Evolutionary conservation across 2,888 invertebrate species (phyloP), one percentile per base, ranked within the genome.

Genomic region (Diaphora mendica): DNA sequence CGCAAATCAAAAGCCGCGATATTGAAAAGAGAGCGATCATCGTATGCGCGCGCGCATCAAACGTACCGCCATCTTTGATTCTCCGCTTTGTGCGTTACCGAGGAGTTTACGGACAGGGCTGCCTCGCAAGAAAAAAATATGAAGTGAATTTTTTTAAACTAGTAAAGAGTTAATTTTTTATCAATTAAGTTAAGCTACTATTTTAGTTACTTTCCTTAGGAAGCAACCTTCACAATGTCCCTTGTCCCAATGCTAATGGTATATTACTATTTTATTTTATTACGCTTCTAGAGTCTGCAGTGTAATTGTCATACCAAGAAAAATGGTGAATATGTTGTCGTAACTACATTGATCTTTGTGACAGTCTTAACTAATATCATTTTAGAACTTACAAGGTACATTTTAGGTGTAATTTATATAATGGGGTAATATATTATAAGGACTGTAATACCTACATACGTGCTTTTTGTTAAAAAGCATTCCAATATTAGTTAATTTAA

Each of bases 41-140:
- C 70, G 68, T 64, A 20, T 55, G 73, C 78, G 81, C 75, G 78
- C 80, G 81, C 79, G 84, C 82, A 74, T 90, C 90, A 91, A 89
- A 89, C 76, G 77, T 23, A 78, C 90, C 90, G 91, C 88, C 84
- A 81, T 78, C 83, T 92, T 92, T 93, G 91, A 89, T 74, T 75
- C 69, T 77, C 90, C 90, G 91, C 89, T 84, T 88, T 88, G 91
- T 91, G 89, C 89, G 91, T 92, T 93, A 92, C 93, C 89, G 91
- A 90, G 89, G 77, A 78, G 71, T 73, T 69, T 70, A 35, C n/a
- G 2, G 23, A 20, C 72, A 86, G 84, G 84, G 86, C 39, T 87
- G 80, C 59, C 73, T 1, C 55, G 30, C 7, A 8, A 9, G 8
- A 48, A 7, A 68, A 69, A 20, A 26, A 39, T 17, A 23, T 68